Base-by-base conservation (phyloP, 2,113 vertebrate genomes). In the Notarius lentiginosus region DNA sequence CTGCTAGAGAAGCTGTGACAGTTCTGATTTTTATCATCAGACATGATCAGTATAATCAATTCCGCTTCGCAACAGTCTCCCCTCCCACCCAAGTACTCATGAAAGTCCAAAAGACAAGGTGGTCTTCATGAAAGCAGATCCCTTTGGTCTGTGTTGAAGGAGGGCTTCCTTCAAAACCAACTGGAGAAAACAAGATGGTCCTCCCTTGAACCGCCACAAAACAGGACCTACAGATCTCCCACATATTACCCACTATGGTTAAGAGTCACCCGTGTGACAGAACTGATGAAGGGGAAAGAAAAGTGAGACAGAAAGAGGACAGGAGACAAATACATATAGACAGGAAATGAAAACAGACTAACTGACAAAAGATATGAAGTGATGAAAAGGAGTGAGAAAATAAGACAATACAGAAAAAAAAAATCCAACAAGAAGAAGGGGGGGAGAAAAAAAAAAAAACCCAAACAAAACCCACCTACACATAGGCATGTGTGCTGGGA, bases 401-500 rank as follows among this genome's bases (percentile, higher is more conserved):
- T 27, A 7, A 60, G 79, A 75, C 20, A 75, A 87, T 30, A 20
- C 51, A 56, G 72, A 66, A 55, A 56, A 88, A 75, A 75, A 34
- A n/a, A 73, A 55, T 41, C 47, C 84, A 20, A 83, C 76, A 63
- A 56, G 24, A 65, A 18, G 86, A 80, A 86, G 27, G 12, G 8
- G 15, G 53, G 17, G 24, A 72, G n/a, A 7, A 2, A 18, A 6
- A 20, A 15, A 30, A 1, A 68, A n/a, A 56, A 30, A 53, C 61
- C 17, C 49, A 30, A 73, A 27, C 72, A 60, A 56, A 61, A 82
- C 27, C 27, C 73, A 88, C 84, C 87, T 73, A 76, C 86, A 87
- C 86, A 47, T 24, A 85, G 82, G 84, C 76, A 84, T 84, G 86
- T 60, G 61, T 92, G 90, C 91, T 91, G 90, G 91, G 91, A 91